Evolutionary conservation across 2,113 vertebrate genomes (phyloP), one percentile per base, ranked within the genome.

Genomic region (Gallinago undulata): DNA sequence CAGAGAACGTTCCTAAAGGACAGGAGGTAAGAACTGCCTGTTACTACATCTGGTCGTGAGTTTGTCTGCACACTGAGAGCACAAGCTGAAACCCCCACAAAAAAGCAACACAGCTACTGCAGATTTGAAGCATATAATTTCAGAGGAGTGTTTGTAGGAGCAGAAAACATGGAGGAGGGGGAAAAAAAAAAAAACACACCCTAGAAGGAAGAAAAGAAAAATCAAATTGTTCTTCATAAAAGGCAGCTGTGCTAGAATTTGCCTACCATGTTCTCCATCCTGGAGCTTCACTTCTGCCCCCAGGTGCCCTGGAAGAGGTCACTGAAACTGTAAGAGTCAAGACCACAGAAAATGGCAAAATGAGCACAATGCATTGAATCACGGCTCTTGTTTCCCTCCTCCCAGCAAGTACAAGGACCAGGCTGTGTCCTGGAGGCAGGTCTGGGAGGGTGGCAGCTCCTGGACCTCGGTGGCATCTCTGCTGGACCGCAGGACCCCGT

Each of bases 81-180:
- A 56, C 30, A 78, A 84, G 81, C 11, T 39, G 62, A 91, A 95
- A 48, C 48, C 56, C 33, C 60, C 89, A 37, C 45, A 76, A 53
- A 89, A 95, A 95, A 62, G 31, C 56, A 93, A 47, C 24, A 68
- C 19, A 78, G 48, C 73, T 89, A 81, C 30, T 64, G 90, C 62
- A 90, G 84, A 92, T 89, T 10, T 62, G 80, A 93, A 91, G 84
- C 62, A 62, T 73, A 5, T 84, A 56, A 94, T 96, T 95, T 95
- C 84, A 95, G 66, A 92, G 78, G 28, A 89, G 83, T 3, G 35
- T 86, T 68, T 89, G 90, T 57, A 94, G 86, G 89, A 94, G 69
- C 66, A 96, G 74, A 95, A 93, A 91, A 93, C 35, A 93, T 0
- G 22, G 35, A 27, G 60, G 60, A 62, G 60, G 59, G 6, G 4